phyloP scores from a whole-genome alignment of 2,888 invertebrate species.

The Macaria notata region DNA sequence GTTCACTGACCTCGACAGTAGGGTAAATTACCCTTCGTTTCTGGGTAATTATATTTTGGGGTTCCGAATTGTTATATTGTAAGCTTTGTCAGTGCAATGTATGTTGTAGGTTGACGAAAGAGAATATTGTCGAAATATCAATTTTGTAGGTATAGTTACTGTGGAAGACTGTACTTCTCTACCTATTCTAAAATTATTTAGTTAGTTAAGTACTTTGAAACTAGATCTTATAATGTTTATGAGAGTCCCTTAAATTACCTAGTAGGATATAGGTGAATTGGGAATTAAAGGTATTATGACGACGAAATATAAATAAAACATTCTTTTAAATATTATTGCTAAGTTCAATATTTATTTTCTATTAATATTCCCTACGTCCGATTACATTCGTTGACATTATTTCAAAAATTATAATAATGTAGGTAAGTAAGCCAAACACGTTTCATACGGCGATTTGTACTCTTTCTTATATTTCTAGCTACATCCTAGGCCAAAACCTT shows the following conservation, averaged over 20 bases:
- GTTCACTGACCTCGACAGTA: slow-evolving; percentile 47
- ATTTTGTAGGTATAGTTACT: no score
- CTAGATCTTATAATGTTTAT: no score
- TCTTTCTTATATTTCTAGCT: slow-evolving; percentile 81
- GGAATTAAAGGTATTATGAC: no score
- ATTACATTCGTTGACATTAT: slow-evolving; percentile 83
- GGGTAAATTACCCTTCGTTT: slow-evolving; percentile 44
- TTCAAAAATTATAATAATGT: slow-evolving; percentile 73
- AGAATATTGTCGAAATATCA: no score
- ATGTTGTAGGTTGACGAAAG: not conserved
- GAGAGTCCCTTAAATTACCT: no score
- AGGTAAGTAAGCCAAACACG: slow-evolving; percentile 79
- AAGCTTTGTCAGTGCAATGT: not conserved
- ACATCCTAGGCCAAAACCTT: slow-evolving; percentile 82
- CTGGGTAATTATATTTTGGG: slow-evolving; percentile 38
- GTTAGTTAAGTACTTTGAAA: no score
- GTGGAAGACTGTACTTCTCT: no score
- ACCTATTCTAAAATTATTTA: no score
- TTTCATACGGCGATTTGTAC: slow-evolving; percentile 79
- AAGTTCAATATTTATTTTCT: slow-evolving; percentile 82
- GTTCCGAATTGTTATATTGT: slow-evolving; percentile 8
- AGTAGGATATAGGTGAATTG: no score
- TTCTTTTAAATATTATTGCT: slow-evolving; percentile 78
- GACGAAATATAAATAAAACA: slow-evolving; percentile 54
- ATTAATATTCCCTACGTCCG: slow-evolving; percentile 80